These are phyloP conservation scores for Eurytoma adleriae DNA, from an alignment of 2,888 invertebrate genomes.

Conservation along the genomic window DNA sequence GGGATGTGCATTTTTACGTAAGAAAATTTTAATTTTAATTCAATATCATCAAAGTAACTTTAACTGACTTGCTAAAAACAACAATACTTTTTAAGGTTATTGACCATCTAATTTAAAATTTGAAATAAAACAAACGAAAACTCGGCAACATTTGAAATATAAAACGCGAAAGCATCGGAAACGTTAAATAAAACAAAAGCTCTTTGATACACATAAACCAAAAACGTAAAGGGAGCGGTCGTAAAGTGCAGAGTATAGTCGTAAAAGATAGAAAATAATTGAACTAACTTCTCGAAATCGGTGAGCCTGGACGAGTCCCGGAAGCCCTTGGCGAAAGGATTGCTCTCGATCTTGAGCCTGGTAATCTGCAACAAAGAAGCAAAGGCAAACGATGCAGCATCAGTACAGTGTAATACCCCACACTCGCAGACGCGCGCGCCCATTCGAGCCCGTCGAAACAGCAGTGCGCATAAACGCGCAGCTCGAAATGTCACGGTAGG, in stretches of 20 bases:
- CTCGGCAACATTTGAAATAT: no score
- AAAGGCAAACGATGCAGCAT: slow-evolving; percentile 16
- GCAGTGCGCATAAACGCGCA: not conserved
- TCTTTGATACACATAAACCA: not conserved
- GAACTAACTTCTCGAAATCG: slow-evolving; percentile 84
- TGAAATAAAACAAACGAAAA: no score
- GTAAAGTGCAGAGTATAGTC: not conserved
- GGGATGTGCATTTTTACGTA: no score
- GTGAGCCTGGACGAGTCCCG: slow-evolving; percentile 88
- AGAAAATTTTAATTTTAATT: no score
- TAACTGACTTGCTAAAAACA: no score
- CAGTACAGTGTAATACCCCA: slow-evolving; percentile 21
- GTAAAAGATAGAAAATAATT: slow-evolving; percentile 50
- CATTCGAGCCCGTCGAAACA: not conserved
- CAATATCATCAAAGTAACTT: no score
- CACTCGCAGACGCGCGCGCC: not conserved
- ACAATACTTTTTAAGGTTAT: no score
- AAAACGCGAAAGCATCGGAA: no score
- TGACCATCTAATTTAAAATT: no score
- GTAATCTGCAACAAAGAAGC: slow-evolving; percentile 81
- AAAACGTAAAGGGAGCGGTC: not conserved
- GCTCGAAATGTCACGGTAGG: slow-evolving; percentile 43
- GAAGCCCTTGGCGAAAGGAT: slow-evolving; percentile 91
- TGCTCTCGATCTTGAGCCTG: slow-evolving; percentile 90
- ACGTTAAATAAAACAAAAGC: not conserved